Base-by-base conservation (phyloP, 2,888 invertebrate species). In the Odontomyia ornata region DNA sequence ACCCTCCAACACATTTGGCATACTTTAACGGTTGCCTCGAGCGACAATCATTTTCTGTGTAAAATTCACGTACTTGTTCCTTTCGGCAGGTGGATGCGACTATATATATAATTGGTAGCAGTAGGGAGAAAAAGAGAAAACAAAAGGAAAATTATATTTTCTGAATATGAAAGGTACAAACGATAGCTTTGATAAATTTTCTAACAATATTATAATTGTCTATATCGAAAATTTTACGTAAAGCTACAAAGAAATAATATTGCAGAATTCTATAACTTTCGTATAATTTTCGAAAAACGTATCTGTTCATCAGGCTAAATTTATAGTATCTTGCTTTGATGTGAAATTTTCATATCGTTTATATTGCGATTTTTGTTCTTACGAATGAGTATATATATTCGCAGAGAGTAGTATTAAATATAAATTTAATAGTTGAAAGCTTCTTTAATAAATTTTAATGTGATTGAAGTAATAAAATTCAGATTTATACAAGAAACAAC, bases 21-120 rank as follows among this genome's bases (percentile, higher is more conserved):
- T 95, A 94, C 84, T 97, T 95, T 80, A 99, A 91, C 65, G 95
- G 95, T 84, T 96, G 94, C 79, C 96, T 90, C 79, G 96, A 95
- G 81, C 96, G 91, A 87, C 98, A 99, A 79, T 93, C 91, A 82
- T 97, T 96, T 85, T 96, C 97, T 75, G 95, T 93, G 84, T 96
- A 93, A 86, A 93, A 94, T 86, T 97, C 97, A 80, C 95, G 91
- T 77, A 95, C 95, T 85, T 96, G 95, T 85, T 96, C 95, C 88
- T 97, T 94, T 82, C 93, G 91, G 86, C 95, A 96, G 75, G 93
- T 92, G 67, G 94, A 93, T 73, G 91, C 93, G 91, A 84, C 82
- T 88, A 84, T 77, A 69, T 28, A 28, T 5, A 5, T 60, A 2
- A 4, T 28, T 30, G 15, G 47, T 23, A 69, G 43, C n/a, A 60